Evolutionary conservation across 2,113 vertebrate species (phyloP), one percentile per base, ranked within the genome.

Genomic region (Crotophaga sulcirostris): DNA sequence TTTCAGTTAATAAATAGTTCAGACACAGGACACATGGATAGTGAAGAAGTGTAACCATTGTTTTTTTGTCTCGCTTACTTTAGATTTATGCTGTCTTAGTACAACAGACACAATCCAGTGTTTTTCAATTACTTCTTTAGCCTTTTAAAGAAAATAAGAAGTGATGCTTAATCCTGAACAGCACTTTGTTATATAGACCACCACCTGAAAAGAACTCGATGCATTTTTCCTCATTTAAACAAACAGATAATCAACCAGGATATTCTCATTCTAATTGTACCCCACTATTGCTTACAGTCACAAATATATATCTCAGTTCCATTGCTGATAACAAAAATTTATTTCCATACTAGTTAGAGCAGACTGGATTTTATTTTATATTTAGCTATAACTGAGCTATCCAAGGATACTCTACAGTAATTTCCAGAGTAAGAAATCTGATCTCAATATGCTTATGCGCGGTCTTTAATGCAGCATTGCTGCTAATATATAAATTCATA

Each of bases 81-180:
- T 98, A 99, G 99, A 99, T 99, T 99, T 99, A 99, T 98, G 98
- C 98, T 96, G 97, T 93, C 97, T 95, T 97, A 96, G 98, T 98
- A 98, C 98, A 98, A 98, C 97, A 97, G 97, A 79, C 96, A 96
- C 95, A 97, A 93, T 96, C 98, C 98, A 90, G 93, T 95, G 95
- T 95, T 98, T 98, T 98, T 97, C 98, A 98, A 99, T 99, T 99
- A 98, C 98, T 98, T 98, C 94, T 94, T 97, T 97, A 96, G 96
- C 96, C 97, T 98, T 98, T 97, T 97, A 97, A 97, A 98, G 98
- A 98, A 98, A 96, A 93, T 97, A 97, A 98, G 98, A 98, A 97
- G 98, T 96, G 96, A 98, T 97, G 87, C 96, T 69, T 94, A 77
- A 94, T 91, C 89, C 94, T 96, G 96, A 97, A 96, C 60, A 8